Conservation (phyloP, 2,797 vertebrate species). For the Amblyraja radiata region DNA sequence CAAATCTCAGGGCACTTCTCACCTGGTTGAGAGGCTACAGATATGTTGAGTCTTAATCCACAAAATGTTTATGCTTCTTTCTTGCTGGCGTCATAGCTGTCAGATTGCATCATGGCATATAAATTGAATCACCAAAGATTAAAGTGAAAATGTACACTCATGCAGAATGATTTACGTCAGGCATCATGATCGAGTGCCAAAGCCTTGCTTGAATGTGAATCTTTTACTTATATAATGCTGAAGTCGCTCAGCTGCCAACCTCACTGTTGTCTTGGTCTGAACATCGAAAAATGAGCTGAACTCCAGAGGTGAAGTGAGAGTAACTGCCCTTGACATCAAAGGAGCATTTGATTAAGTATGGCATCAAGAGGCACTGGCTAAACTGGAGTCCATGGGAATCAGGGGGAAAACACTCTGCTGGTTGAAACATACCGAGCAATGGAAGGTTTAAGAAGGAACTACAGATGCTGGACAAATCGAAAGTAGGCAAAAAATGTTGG, state of each 20-base stretch:
- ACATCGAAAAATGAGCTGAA: too few relatives aligned
- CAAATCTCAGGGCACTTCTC: neutral
- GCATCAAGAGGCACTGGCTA: too few relatives aligned
- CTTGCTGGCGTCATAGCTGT: conserved; percentile 21
- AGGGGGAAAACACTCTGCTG: too few relatives aligned
- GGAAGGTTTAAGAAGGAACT: too few relatives aligned
- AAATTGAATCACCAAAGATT: conserved; percentile 29
- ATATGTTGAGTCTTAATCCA: neutral
- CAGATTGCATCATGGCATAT: conserved; percentile 15
- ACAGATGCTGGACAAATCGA: too few relatives aligned
- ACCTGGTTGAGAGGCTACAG: neutral
- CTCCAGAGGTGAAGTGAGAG: too few relatives aligned
- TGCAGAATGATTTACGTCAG: conserved; percentile 19
- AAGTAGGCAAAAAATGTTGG: too few relatives aligned
- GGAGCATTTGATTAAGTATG: too few relatives aligned
- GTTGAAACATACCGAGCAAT: too few relatives aligned
- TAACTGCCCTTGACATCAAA: too few relatives aligned
- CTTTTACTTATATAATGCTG: neutral
- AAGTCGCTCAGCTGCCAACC: neutral
- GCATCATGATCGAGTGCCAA: neutral
- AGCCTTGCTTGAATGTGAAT: neutral
- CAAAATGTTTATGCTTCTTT: neutral
- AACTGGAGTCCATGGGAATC: too few relatives aligned
- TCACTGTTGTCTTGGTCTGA: too few relatives aligned
- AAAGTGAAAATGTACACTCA: conserved; percentile 25